A percentile compares a stretch with the other conserved stretches of the same genome.
These are phyloP conservation scores for Apostichopus leukothele DNA, from an alignment of 53 echinoderm and acorn worm genomes.

Conservation along the genomic window DNA sequence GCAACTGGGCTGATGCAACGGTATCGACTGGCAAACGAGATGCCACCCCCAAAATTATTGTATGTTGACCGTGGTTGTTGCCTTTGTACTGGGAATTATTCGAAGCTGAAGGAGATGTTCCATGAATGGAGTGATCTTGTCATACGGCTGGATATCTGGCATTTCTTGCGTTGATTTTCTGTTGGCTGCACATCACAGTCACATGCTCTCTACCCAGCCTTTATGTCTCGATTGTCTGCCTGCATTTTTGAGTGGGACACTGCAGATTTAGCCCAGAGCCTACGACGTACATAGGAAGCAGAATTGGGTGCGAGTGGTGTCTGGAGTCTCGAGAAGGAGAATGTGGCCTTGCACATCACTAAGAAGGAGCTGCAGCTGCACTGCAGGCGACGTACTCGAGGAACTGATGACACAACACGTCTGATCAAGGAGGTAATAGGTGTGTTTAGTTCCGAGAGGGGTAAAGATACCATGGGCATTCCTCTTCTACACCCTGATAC, in stretches of 20 bases:
- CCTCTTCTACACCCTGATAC: slow-evolving; percentile 57
- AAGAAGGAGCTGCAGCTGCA: slow-evolving; percentile 49
- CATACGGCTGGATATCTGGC: slow-evolving; percentile 61
- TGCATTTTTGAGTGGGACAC: slow-evolving; percentile 62
- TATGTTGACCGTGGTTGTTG: slow-evolving; percentile 86
- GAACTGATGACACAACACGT: slow-evolving; percentile 51
- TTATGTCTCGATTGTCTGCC: slow-evolving; percentile 10
- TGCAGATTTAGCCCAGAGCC: slow-evolving; percentile 40
- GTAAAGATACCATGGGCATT: slow-evolving; percentile 69
- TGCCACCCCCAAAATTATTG: slow-evolving; percentile 61
- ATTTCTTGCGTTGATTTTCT: slow-evolving; percentile 48
- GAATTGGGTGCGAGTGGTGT: background rate
- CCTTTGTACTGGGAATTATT: slow-evolving; percentile 43
- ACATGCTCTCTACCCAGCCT: slow-evolving; percentile 58
- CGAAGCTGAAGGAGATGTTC: slow-evolving; percentile 48
- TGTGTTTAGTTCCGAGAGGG: slow-evolving; percentile 54
- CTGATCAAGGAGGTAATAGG: slow-evolving; percentile 58
- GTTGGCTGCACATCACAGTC: slow-evolving; percentile 57
- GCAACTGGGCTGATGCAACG: slow-evolving; percentile 51
- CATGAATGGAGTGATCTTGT: slow-evolving; percentile 56
- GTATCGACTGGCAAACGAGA: slow-evolving; percentile 53
- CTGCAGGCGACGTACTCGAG: slow-evolving; percentile 51
- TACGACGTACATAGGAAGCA: slow-evolving; percentile 4
- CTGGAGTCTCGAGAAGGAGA: slow-evolving; percentile 12
- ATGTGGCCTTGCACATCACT: slow-evolving; percentile 15